Evolutionary conservation across 1,140 invertebrate genomes (phyloP), one percentile per base, ranked within the genome.

Genomic region (Ceratosolen solmsi): DNA sequence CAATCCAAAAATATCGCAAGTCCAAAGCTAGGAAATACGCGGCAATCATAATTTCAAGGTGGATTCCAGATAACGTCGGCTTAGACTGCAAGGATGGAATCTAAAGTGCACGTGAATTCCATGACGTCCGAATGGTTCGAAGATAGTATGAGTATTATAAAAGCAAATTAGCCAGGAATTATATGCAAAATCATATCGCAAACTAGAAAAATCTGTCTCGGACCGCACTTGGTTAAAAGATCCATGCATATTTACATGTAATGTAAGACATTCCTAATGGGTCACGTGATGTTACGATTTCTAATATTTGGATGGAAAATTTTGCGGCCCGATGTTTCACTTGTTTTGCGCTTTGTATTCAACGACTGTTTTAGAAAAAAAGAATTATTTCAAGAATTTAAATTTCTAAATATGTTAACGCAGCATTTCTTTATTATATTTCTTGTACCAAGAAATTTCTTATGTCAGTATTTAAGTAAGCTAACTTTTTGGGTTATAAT

Each of bases 131-230:
- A 58, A 49, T 46, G 27, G 68, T 25, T 49, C 65, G 36, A 3
- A 60, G 75, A 30, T 68, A 51, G 51, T 71, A 79, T 71, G 27
- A 72, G 56, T 27, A 73, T 73, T 80, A 68, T 80, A 56, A 80
- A 80, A 63, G 70, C 30, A 20, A n/a, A n/a, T n/a, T 60, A 51
- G 49, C 41, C 13, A 63, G 71, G 70, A 80, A 80, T 80, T 51
- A 54, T 54, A 73, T 73, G 70, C 68, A 73, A 60, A 73, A 63
- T 20, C 11, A 51, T 60, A 60, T 76, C 54, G 36, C 9, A 25
- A 38, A 70, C 22, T 30, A 0, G 8, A 46, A n/a, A 33, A 72
- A 74, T 51, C 72, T 30, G 74, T 76, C 56, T 27, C 74, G 11
- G 5, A 46, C n/a, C 0, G 46, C 74, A 76, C 27, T 20, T 0